These are phyloP conservation scores for Anas capensis DNA, from an alignment of 2,797 vertebrate species.

Conservation along the genomic window DNA sequence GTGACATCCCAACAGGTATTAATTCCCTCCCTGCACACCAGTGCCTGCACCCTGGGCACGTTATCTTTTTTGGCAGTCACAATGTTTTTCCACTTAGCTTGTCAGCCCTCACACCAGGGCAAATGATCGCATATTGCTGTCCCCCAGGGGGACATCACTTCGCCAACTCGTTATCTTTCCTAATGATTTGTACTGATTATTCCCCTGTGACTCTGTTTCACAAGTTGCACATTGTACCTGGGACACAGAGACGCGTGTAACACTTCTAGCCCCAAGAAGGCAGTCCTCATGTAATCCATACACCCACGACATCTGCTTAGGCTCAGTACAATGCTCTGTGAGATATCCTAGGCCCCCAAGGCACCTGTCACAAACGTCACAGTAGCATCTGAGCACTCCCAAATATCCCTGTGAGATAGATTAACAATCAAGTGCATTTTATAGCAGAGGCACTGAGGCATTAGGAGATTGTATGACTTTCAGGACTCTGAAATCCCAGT, in stretches of 20 bases:
- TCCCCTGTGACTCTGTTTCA: background rate
- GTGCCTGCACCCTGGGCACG: fast-evolving
- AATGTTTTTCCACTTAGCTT: background rate
- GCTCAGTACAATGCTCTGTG: background rate
- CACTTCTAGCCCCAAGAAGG: background rate
- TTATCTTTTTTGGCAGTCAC: background rate
- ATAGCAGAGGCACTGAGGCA: background rate
- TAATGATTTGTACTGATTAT: background rate
- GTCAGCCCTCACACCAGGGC: background rate
- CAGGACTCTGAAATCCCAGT: background rate
- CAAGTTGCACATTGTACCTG: background rate
- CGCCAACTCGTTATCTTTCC: background rate
- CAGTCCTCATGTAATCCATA: background rate
- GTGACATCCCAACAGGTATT: fast-evolving
- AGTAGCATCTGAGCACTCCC: background rate
- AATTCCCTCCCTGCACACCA: background rate
- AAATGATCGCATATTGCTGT: slow-evolving; percentile 11
- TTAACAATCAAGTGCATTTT: background rate
- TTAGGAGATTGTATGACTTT: background rate
- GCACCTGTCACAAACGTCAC: slow-evolving; percentile 22
- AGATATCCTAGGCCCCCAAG: background rate
- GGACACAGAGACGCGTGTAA: background rate
- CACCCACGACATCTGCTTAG: background rate
- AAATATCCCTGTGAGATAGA: background rate
- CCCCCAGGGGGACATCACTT: background rate